Base-by-base conservation (phyloP, 1,140 invertebrate genomes). In the Dryas iulia region DNA sequence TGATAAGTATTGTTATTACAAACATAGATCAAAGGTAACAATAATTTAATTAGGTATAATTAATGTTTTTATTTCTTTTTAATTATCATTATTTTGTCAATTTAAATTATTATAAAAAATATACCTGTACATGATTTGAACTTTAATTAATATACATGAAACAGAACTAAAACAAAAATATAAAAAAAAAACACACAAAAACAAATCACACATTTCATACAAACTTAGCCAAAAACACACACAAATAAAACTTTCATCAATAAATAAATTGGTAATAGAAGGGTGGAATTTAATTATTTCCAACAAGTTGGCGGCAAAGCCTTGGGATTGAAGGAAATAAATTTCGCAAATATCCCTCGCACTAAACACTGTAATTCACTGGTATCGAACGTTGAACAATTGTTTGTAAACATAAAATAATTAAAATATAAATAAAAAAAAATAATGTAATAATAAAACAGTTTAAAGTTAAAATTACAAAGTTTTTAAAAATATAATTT, bases 261-360 rank as follows among this genome's bases (percentile, higher is more conserved):
- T 66, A 67, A 75, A 70, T 72, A 69, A 72, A 47, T 47, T 21
- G 14, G 39, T 47, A 47, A 35, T 60, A 59, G 52, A 53, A 33
- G 52, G 53, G 39, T 26, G 65, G 76, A 81, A 86, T 86, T 82
- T 82, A 83, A 86, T 86, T 82, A 83, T 82, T 79, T 70, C 69
- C 63, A 77, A 81, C 76, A 77, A 78, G 74, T 82, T 71, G 65
- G 58, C 72, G 70, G 71, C 59, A 75, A 65, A 74, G 72, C 76
- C 68, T 66, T 56, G 53, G 73, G 72, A 81, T 77, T 75, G 69
- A 71, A 47, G 26, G 66, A 61, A 71, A 67, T 57, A 62, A 71
- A 67, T 70, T 56, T 60, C 31, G 30, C 56, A 30, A 61, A 66
- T 30, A 33, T 30, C 30, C 10, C 14, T n/a, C 18, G 57, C 47